Percentiles rank a stretch among this genome's conserved stretches.
Evolutionary conservation across 2,888 invertebrate genomes (phyloP).

Genomic region (Cheilosia soror): DNA sequence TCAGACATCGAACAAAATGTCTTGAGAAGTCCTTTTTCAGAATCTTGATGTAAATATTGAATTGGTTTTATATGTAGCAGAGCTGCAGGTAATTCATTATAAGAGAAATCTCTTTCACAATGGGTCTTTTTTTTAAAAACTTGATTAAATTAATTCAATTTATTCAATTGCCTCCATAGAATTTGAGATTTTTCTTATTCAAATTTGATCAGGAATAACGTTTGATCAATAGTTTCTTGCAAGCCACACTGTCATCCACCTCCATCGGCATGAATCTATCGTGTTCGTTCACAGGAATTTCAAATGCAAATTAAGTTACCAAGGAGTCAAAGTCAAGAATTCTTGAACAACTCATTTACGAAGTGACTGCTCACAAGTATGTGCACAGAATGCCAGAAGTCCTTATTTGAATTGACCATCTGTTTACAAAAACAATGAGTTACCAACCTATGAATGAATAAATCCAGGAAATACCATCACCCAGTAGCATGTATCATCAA

Average conservation of each 20-base stretch:
- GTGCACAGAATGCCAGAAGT: slow-evolving; percentile 39
- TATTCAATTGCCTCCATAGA: no score
- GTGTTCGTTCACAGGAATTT: slow-evolving; percentile 44
- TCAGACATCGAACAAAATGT: no score
- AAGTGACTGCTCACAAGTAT: slow-evolving; percentile 24
- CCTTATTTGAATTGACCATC: slow-evolving; percentile 58
- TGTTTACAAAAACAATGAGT: slow-evolving; percentile 30
- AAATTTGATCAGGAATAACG: not conserved
- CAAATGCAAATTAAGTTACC: slow-evolving; percentile 64
- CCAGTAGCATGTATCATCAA: slow-evolving; percentile 21
- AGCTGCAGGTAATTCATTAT: no score
- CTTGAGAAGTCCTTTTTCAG: no score
- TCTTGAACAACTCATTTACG: slow-evolving; percentile 67
- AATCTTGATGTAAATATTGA: no score
- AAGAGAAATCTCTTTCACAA: no score
- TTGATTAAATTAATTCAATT: no score
- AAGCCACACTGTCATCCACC: slow-evolving; percentile 36
- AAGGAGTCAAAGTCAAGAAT: slow-evolving; percentile 45
- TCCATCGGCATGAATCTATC: slow-evolving; percentile 31
- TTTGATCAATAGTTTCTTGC: not conserved
- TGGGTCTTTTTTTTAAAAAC: no score
- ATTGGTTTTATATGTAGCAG: no score
- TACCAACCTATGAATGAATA: slow-evolving; percentile 5
- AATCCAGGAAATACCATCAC: slow-evolving; percentile 26
- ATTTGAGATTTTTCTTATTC: no score